Evolutionary conservation across 2,797 vertebrate species (phyloP), one percentile per base, ranked within the genome.

Genomic region (Hyperoplus lanceolatus): DNA sequence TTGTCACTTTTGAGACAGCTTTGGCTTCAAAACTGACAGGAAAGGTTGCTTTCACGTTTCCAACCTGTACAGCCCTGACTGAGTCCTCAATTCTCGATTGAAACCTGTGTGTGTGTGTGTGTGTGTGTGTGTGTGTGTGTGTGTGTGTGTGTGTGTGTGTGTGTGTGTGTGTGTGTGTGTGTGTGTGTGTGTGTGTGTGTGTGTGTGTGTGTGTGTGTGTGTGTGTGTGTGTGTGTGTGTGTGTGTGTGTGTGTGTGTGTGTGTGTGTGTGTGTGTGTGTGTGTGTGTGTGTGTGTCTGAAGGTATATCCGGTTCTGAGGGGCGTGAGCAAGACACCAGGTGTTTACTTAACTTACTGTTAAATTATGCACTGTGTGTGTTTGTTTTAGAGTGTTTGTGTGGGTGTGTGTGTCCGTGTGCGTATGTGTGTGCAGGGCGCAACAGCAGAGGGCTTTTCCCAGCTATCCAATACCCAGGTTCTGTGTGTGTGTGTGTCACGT

Each of bases 341-440:
- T 93, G 91, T 90, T 92, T 83, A 85, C 89, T 86, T 78, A 29
- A 29, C 29, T 3, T 29, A 29, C 29, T 83, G 84, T 77, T 63
- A 51, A 84, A 86, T 85, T 86, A 73, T 79, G 41, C 48, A 16
- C 16, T 39, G 82, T 80, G 76, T 64, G 50, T 68, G 64, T 45
- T 4, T 29, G 64, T 58, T 55, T 58, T 67, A n/a, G 42, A 51
- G 46, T 50, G 73, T 50, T 11, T 45, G 49, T 60, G 64, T 50
- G 57, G 43, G 36, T 29, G 42, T 15, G 36, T 48, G 43, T 4
- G 29, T 42, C 63, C 39, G 77, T 60, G 73, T 67, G 57, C 59
- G 72, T 68, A 1, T 81, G 42, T 78, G 74, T 81, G 48, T 16
- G 18, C 60, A 75, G 59, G 18, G 45, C 1, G 16, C 14, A 67